phyloP scores from a whole-genome alignment of 2,888 invertebrate genomes.

The Lissocephala sabroskyi region DNA sequence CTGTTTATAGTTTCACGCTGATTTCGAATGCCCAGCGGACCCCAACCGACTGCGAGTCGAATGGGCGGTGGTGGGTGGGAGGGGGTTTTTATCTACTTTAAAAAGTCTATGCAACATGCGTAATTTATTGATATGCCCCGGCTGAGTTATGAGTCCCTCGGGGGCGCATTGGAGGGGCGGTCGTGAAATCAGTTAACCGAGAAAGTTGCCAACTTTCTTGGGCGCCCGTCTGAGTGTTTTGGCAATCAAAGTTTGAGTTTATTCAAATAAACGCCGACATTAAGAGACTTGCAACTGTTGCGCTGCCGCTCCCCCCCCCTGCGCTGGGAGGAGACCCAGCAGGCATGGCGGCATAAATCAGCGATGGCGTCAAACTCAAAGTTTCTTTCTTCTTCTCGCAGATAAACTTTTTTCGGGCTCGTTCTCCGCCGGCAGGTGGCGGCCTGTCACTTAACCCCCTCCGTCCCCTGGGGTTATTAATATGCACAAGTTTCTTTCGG shows the following conservation, averaged over 20 bases:
- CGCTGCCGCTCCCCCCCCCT: slow-evolving; percentile 14
- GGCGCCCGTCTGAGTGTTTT: slow-evolving; percentile 18
- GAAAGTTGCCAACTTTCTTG: slow-evolving; percentile 55
- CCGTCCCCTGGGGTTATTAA: slow-evolving; percentile 44
- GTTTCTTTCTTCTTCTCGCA: slow-evolving; percentile 39
- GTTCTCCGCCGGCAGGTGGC: slow-evolving; percentile 22
- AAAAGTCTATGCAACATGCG: slow-evolving; percentile 32
- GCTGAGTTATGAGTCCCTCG: slow-evolving; percentile 62
- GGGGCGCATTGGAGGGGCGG: slow-evolving; percentile 24
- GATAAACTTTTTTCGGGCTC: slow-evolving; percentile 58
- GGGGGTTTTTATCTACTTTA: slow-evolving; percentile 39
- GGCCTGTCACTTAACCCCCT: slow-evolving; percentile 56
- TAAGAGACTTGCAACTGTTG: slow-evolving; percentile 63
- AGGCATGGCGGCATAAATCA: slow-evolving; percentile 55
- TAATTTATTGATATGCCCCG: slow-evolving; percentile 66
- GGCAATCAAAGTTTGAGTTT: slow-evolving; percentile 62
- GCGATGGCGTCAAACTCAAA: slow-evolving; percentile 30
- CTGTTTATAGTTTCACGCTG: too few relatives aligned
- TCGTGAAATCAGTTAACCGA: slow-evolving; percentile 59
- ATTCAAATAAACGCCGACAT: slow-evolving; percentile 64
- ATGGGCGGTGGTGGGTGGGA: too few relatives aligned
- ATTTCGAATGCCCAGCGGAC: too few relatives aligned
- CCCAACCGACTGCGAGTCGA: too few relatives aligned
- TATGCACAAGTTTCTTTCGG: slow-evolving; percentile 48
- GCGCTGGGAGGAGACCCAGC: slow-evolving; percentile 12